These are phyloP conservation scores for Phymanthus crucifer DNA, from an alignment of 92 coral and sea anemone species.

Conservation along the genomic window DNA sequence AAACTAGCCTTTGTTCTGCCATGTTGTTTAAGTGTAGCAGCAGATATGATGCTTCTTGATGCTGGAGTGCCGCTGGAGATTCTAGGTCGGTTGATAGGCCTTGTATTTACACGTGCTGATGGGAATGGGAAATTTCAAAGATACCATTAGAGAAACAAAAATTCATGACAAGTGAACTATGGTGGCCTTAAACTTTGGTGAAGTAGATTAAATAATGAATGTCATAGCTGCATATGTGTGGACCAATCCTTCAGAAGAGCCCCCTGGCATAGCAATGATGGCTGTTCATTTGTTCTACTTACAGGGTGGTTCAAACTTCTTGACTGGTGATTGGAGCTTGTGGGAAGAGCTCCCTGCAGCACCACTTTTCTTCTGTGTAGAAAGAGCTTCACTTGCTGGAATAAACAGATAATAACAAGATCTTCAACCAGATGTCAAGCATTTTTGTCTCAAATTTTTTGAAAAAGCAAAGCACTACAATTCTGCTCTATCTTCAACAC, in stretches of 20 bases:
- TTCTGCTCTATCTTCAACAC: no score
- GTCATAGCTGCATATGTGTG: background rate
- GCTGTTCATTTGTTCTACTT: conserved; percentile 25
- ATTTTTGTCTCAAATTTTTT: no score
- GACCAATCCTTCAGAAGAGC: no score
- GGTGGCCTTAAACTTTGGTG: no score
- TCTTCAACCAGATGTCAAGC: no score
- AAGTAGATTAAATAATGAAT: background rate
- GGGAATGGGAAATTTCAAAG: background rate
- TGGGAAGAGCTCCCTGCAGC: conserved; percentile 58
- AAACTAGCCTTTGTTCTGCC: conserved; percentile 85
- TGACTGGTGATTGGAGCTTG: conserved; percentile 67
- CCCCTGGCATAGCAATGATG: no score
- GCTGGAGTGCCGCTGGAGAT: conserved; percentile 58
- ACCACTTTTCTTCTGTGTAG: conserved; percentile 69
- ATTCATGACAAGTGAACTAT: no score
- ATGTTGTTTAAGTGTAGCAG: conserved; percentile 98
- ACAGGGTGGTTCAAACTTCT: conserved; percentile 92
- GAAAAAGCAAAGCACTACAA: no score
- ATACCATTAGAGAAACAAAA: no score
- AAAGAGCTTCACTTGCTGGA: conserved; percentile 74
- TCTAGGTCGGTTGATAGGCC: conserved; percentile 58
- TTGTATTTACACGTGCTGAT: conserved; percentile 60
- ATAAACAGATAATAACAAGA: background rate
- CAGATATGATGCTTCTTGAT: conserved; percentile 80